Evolutionary conservation across 2,113 vertebrate species (phyloP).

Genomic region (Menidia beryllina): DNA sequence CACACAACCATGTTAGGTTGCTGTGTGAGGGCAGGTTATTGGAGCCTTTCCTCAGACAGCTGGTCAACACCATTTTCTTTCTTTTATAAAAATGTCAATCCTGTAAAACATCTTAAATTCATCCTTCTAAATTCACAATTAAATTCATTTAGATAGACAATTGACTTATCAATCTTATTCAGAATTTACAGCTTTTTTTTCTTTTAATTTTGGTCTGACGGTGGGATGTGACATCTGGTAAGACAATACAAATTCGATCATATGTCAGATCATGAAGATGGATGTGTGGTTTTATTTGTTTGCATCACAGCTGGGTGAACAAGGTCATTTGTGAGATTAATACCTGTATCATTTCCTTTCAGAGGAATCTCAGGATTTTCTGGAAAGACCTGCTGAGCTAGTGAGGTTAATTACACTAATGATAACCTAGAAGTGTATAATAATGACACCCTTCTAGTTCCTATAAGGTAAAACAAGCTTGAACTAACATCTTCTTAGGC

Average conservation of each 20-base stretch:
- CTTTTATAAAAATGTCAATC: neutral
- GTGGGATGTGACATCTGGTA: neutral
- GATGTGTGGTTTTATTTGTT: too few relatives aligned
- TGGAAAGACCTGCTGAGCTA: neutral
- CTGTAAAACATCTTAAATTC: neutral
- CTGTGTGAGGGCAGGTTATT: neutral
- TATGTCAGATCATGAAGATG: neutral
- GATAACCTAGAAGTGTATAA: neutral
- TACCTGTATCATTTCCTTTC: neutral
- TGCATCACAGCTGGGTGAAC: neutral
- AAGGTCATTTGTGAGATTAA: neutral
- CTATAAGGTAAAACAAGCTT: neutral
- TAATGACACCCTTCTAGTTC: neutral
- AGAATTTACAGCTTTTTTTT: too few relatives aligned
- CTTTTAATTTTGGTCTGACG: too few relatives aligned
- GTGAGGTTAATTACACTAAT: neutral
- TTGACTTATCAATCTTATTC: too few relatives aligned
- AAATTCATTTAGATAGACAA: neutral
- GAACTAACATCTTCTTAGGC: neutral
- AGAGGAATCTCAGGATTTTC: neutral
- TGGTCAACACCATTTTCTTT: neutral
- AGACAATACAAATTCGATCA: neutral
- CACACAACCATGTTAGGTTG: slow-evolving; percentile 1
- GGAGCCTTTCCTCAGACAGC: neutral
- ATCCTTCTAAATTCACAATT: neutral